phyloP scores from a whole-genome alignment of 2,113 vertebrate species.

The Myiozetetes cayanensis region DNA sequence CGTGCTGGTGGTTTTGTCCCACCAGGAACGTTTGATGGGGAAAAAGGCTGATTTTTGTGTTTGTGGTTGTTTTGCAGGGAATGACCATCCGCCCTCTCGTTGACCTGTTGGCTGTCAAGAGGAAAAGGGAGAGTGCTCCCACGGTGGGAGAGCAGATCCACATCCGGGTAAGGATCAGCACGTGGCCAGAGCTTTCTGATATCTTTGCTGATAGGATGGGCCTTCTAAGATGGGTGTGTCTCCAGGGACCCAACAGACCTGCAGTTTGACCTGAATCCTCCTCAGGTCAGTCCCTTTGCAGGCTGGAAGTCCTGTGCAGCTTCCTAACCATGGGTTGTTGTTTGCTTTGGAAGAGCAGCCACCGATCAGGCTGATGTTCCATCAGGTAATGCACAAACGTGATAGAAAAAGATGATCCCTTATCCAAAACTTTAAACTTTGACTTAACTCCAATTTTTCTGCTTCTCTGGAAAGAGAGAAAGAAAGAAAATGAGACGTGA shows the following conservation, averaged over 20 bases:
- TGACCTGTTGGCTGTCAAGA: conserved; percentile 82
- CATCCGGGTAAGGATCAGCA: conserved; percentile 70
- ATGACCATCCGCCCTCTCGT: conserved; percentile 84
- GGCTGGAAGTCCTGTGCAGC: neutral
- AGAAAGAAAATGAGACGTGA: neutral
- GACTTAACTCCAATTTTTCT: neutral
- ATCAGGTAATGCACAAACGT: neutral
- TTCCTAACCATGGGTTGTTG: neutral
- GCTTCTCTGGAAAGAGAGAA: neutral
- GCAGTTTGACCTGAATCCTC: neutral
- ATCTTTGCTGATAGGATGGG: neutral
- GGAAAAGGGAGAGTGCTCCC: conserved; percentile 77
- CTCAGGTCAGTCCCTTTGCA: neutral
- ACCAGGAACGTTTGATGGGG: accelerated
- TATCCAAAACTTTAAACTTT: neutral
- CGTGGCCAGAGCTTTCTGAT: accelerated
- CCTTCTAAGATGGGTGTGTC: neutral
- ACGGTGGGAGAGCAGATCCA: conserved; percentile 83
- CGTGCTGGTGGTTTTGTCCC: accelerated
- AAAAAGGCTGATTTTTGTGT: neutral
- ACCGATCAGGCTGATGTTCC: neutral
- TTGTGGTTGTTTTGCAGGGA: conserved; percentile 63
- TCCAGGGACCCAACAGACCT: neutral
- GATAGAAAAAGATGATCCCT: neutral
- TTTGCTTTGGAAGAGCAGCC: neutral